Evolutionary conservation across 2,888 invertebrate species (phyloP).

Genomic region (Acanthosepion lycidas): DNA sequence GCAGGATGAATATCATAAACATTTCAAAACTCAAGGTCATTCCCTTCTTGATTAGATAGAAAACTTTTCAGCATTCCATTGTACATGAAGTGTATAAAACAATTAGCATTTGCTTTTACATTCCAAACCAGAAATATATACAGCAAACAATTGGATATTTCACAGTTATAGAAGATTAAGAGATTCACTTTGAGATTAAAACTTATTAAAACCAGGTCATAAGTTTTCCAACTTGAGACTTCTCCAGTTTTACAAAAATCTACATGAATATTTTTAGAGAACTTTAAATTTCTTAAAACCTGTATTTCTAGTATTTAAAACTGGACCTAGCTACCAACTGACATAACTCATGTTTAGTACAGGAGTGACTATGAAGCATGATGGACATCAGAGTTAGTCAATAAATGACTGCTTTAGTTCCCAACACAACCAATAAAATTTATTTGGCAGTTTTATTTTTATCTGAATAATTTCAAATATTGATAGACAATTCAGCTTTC

Average conservation of each 20-base stretch:
- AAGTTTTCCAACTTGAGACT: neutral
- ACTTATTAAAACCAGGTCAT: neutral
- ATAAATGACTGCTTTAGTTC: neutral
- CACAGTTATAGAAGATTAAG: neutral
- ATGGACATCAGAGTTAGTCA: neutral
- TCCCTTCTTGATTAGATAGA: no score
- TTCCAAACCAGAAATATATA: no score
- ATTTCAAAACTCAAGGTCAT: no score
- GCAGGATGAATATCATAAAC: no score
- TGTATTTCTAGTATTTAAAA: conserved; percentile 9
- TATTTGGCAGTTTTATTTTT: neutral
- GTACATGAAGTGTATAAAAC: no score
- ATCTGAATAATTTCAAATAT: neutral
- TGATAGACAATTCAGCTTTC: neutral
- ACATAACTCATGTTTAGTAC: neutral
- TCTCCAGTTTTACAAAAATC: neutral
- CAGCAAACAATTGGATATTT: no score
- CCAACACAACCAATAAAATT: neutral
- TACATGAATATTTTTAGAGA: neutral
- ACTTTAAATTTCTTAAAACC: neutral
- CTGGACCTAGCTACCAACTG: neutral
- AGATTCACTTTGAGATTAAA: neutral
- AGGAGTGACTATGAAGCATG: neutral
- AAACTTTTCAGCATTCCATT: no score
- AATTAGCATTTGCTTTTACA: no score